These are phyloP conservation scores for Conomelus anceps DNA, from an alignment of 2,888 invertebrate genomes.

Conservation along the genomic window DNA sequence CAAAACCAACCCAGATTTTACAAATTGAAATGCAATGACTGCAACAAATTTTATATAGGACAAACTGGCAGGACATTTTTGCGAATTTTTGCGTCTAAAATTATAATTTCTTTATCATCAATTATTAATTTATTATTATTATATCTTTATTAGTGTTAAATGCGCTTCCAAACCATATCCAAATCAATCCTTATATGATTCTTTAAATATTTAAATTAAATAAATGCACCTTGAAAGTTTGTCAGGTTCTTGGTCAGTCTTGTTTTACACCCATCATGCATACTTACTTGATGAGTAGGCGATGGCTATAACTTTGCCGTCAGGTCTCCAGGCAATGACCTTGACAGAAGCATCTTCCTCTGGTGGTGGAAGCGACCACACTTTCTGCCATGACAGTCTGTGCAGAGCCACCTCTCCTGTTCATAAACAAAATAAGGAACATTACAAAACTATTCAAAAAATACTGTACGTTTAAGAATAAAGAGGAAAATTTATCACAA, in stretches of 20 bases:
- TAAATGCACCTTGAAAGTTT: neutral
- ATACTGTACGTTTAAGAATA: no score
- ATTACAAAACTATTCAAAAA: no score
- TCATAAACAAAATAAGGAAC: constrained; percentile 33
- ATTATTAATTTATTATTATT: no score
- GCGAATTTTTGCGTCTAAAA: no score
- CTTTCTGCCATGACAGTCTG: constrained; percentile 87
- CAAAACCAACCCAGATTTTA: no score
- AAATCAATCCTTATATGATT: neutral
- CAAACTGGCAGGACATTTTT: no score
- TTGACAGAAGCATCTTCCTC: constrained; percentile 67
- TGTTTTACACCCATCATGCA: no score
- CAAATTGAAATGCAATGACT: no score
- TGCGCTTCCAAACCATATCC: neutral
- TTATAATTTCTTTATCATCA: no score
- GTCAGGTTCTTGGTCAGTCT: neutral
- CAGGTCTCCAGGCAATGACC: constrained; percentile 87
- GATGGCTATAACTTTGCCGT: constrained; percentile 77
- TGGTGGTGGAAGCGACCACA: constrained; percentile 74
- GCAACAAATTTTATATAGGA: no score
- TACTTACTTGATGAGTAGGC: constrained; percentile 52
- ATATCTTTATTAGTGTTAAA: no score
- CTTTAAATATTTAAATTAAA: neutral
- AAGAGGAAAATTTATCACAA: no score
- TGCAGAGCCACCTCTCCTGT: constrained; percentile 81